phyloP scores from a whole-genome alignment of 2,888 invertebrate species.

The Acronicta alni region DNA sequence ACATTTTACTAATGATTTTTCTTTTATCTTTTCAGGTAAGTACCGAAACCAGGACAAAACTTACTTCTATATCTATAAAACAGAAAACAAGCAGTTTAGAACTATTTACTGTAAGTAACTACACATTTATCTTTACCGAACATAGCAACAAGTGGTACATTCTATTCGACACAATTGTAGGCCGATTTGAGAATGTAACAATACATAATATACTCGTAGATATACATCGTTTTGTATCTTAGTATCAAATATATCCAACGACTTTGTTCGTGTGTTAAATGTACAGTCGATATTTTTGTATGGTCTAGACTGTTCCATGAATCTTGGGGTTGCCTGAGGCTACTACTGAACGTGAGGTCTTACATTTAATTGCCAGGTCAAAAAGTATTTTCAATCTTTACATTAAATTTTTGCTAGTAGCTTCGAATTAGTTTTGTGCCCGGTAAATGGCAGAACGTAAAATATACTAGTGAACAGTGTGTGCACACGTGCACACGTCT shows the following conservation, averaged over 20 bases:
- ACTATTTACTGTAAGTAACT: slow-evolving; percentile 17
- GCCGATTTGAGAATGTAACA: slow-evolving; percentile 2
- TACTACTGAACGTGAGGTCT: too few species aligned
- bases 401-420: too few species aligned
- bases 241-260: neutral
- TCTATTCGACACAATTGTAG: slow-evolving; percentile 21
- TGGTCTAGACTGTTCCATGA: too few species aligned
- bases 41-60: slow-evolving; percentile 10
- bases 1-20: slow-evolving; percentile 15
- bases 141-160: slow-evolving; percentile 21
- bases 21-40: slow-evolving; percentile 57
- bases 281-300: too few species aligned
- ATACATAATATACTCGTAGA: neutral
- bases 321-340: too few species aligned
- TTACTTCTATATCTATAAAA: neutral
- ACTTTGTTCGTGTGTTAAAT: neutral
- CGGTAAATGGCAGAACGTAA: too few species aligned
- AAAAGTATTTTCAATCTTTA: too few species aligned
- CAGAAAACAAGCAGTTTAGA: slow-evolving; percentile 1
- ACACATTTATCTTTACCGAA: slow-evolving; percentile 13
- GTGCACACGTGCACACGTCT: too few species aligned
- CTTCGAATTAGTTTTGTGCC: too few species aligned
- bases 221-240: too few species aligned
- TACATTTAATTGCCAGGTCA: too few species aligned
- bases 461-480: too few species aligned